Evolutionary conservation across 2,888 invertebrate genomes (phyloP).

Genomic region (Petrolisthes cinctipes): DNA sequence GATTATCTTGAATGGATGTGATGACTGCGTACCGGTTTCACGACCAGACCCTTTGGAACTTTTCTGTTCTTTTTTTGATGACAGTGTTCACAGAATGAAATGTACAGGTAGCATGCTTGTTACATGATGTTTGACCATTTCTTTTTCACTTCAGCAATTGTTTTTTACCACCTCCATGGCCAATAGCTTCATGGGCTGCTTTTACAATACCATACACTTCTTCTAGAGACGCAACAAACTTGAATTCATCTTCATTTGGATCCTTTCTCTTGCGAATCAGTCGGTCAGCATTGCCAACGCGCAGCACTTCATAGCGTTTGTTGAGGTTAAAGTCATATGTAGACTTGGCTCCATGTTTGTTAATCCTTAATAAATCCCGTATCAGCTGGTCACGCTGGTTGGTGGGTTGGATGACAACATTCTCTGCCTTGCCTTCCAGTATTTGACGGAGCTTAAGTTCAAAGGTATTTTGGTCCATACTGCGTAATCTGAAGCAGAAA

Average conservation of each 20-base stretch:
- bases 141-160: constrained; percentile 18
- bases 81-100: constrained; percentile 12
- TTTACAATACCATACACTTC: constrained; percentile 31
- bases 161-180: constrained; percentile 33
- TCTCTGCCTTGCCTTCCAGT: constrained; percentile 19
- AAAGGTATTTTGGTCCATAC: constrained; percentile 23
- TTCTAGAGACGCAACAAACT: constrained; percentile 39
- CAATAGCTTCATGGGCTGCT: constrained; percentile 31
- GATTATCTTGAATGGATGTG: constrained; percentile 34
- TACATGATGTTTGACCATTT: constrained; percentile 34
- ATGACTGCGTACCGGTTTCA: constrained; percentile 24
- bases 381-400: constrained; percentile 17
- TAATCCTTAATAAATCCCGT: constrained; percentile 27
- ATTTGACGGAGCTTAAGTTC: constrained; percentile 22
- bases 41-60: constrained; percentile 31
- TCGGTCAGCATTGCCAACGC: constrained; percentile 32
- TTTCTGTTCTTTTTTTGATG: constrained; percentile 24
- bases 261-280: constrained; percentile 32
- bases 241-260: constrained; percentile 30
- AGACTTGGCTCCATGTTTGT: constrained; percentile 20
- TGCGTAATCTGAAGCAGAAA: constrained; percentile 6
- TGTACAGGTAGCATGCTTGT: constrained; percentile 20
- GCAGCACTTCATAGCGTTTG: constrained; percentile 42
- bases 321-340: constrained; percentile 37
- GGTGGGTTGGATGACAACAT: constrained; percentile 33